Conservation (phyloP, 2,888 invertebrate genomes). For the Megastigmus dorsalis region DNA sequence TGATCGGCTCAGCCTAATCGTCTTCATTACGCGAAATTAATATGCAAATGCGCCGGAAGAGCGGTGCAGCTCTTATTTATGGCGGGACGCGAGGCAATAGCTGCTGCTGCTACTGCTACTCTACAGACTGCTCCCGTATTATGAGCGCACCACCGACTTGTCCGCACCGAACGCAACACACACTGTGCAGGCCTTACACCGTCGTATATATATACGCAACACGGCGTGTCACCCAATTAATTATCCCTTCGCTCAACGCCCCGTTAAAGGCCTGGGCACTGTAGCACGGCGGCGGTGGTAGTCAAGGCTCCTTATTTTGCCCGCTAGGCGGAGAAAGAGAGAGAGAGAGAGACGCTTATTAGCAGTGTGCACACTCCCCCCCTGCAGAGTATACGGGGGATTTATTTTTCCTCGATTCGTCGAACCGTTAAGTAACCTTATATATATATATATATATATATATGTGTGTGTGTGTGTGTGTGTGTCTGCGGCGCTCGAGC, state of each 20-base stretch:
- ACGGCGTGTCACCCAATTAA: slow-evolving; percentile 68
- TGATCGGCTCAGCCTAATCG: slow-evolving; percentile 71
- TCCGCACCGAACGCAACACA: no score
- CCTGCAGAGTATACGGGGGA: background rate
- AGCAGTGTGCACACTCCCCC: background rate
- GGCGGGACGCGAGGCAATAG: slow-evolving; percentile 44
- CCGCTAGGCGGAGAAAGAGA: no score
- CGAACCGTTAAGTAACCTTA: slow-evolving; percentile 25
- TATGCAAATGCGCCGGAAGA: slow-evolving; percentile 68
- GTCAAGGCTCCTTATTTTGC: no score
- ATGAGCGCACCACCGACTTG: no score
- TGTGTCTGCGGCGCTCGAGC: no score
- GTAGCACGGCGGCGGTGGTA: background rate
- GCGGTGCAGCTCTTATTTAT: slow-evolving; percentile 62
- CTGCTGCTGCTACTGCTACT: slow-evolving; percentile 27
- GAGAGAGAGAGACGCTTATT: no score
- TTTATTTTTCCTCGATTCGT: slow-evolving; percentile 21
- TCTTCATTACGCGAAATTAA: slow-evolving; percentile 70
- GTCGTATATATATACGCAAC: no score
- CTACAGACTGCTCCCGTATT: slow-evolving; percentile 59
- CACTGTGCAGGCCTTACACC: no score
- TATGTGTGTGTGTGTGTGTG: no score
- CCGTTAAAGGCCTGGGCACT: background rate
- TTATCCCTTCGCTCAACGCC: slow-evolving; percentile 58
- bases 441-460: no score